Base-by-base conservation (phyloP, 2,113 vertebrate species). In the Lipophrys pholis region DNA sequence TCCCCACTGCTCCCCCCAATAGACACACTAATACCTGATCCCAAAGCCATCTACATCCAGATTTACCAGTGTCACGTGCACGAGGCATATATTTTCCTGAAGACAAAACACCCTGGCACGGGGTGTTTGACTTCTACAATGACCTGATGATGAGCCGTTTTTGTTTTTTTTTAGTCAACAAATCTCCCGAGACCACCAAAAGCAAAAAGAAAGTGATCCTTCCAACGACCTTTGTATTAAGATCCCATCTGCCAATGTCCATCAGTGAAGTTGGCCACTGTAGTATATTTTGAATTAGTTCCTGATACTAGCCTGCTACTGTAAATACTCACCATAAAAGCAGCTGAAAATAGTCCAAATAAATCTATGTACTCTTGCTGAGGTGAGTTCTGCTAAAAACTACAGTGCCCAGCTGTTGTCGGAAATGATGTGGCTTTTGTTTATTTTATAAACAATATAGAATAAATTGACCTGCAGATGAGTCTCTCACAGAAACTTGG, bases 1-100 rank as follows among this genome's bases (percentile, higher is more conserved):
- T 60, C 69, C 84, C 85, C 75, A 46, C 60, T 70, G 52, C 48
- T 38, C 61, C 58, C 55, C 16, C 59, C 76, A 46, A 55, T n/a
- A 87, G 73, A 90, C 76, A 85, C 76, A 88, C 83, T 87, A 89
- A 86, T 68, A 69, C 83, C 78, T 76, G 79, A 67, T 87, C 88
- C 87, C 87, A 88, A 93, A 90, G 83, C 87, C 86, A 89, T 82
- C 89, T 80, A 69, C 61, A 84, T 57, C 67, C 43, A 35, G 53
- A 65, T 16, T 61, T 41, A 52, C 57, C 73, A 67, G 45, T 39
- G 45, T 73, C 35, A 82, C 48, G 57, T 51, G 63, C 43, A 52
- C 41, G 69, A 42, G 11, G 52, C 52, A 38, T 40, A 61, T 12
- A 57, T 54, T 45, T 63, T 65, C 80, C 73, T 76, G 57, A 78